A percentile compares a stretch with the other conserved stretches of the same genome.
Conservation (phyloP, 2,888 invertebrate genomes). For the Andrena fulva region DNA sequence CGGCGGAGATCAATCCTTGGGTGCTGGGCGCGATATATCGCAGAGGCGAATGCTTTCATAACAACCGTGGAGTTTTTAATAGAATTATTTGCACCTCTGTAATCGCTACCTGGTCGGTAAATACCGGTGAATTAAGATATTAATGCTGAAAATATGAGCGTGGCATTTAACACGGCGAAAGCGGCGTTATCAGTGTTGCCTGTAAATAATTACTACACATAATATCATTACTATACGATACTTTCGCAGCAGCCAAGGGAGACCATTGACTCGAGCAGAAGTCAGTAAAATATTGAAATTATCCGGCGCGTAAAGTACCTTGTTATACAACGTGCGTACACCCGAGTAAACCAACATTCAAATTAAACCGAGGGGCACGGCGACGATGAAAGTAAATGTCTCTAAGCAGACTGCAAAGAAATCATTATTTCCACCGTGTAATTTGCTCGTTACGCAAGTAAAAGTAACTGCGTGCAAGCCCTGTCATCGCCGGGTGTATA, state of each 20-base stretch:
- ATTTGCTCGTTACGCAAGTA: constrained; percentile 53
- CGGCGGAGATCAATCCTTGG: neutral
- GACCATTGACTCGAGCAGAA: neutral
- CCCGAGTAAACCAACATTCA: constrained; percentile 26
- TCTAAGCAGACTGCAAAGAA: constrained; percentile 45
- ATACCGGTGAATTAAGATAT: constrained; percentile 37
- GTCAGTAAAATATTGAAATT: constrained; percentile 40
- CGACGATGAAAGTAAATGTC: constrained; percentile 43
- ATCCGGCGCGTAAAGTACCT: constrained; percentile 29
- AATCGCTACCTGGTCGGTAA: constrained; percentile 15
- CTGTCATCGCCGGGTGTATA: constrained; percentile 51
- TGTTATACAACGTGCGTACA: constrained; percentile 17
- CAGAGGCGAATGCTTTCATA: constrained; percentile 27
- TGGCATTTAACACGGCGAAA: constrained; percentile 18
- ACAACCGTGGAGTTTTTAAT: constrained; percentile 20
- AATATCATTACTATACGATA: constrained; percentile 14
- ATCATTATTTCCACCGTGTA: constrained; percentile 52
- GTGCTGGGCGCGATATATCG: neutral
- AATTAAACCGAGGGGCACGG: constrained; percentile 40
- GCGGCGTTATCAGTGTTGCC: constrained; percentile 28
- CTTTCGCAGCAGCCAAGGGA: neutral
- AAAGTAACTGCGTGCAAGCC: constrained; percentile 38
- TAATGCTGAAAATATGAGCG: constrained; percentile 17
- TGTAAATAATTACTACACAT: constrained; percentile 19
- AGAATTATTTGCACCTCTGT: neutral